Conservation (phyloP, 2,113 vertebrate species). For the Polypterus bichir region DNA sequence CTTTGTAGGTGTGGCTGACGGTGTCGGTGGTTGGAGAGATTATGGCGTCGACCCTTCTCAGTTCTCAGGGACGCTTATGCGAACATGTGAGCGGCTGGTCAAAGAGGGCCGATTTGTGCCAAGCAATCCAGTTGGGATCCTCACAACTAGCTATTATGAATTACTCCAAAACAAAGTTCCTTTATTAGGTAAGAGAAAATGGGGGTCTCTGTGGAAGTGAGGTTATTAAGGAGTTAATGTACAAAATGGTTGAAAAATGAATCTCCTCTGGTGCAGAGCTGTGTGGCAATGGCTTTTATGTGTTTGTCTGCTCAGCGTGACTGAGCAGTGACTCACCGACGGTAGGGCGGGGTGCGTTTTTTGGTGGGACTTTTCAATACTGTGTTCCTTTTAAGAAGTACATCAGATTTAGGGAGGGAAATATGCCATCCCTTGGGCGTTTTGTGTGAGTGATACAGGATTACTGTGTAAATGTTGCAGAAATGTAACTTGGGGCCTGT, state of each 20-base stretch:
- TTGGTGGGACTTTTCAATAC: too few relatives aligned
- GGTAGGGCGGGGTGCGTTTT: too few relatives aligned
- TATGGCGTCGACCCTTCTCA: conserved; percentile 96
- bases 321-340: background rate
- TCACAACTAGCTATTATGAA: conserved; percentile 87
- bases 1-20: conserved; percentile 81
- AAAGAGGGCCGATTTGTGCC: conserved; percentile 91
- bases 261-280: background rate
- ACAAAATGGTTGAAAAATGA: too few relatives aligned
- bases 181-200: conserved; percentile 70
- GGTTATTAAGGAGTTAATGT: background rate
- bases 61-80: conserved; percentile 95
- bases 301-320: conserved; percentile 2
- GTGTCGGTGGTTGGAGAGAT: conserved; percentile 94
- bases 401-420: too few relatives aligned
- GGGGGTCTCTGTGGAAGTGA: background rate
- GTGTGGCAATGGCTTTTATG: background rate
- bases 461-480: too few relatives aligned
- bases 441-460: too few relatives aligned
- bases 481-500: too few relatives aligned
- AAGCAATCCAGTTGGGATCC: conserved; percentile 83
- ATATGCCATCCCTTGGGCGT: too few relatives aligned
- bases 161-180: conserved; percentile 97
- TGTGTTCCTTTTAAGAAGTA: too few relatives aligned
- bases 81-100: conserved; percentile 86